A percentile compares a stretch with the other conserved stretches of the same genome.
Evolutionary conservation across 2,113 vertebrate species (phyloP).

Genomic region (Formicarius rufipectus): DNA sequence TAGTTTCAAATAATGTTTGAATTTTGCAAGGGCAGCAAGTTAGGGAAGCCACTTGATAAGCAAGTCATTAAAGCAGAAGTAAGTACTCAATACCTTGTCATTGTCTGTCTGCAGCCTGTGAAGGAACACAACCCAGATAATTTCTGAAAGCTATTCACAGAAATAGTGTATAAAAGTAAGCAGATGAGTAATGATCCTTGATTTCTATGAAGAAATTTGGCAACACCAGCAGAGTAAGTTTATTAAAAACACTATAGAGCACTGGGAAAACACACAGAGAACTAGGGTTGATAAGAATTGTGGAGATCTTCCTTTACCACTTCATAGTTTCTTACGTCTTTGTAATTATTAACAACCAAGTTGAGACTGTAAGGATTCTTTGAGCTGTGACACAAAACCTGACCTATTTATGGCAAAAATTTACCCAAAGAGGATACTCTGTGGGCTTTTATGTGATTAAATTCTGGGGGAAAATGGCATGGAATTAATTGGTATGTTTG

Average conservation of each 20-base stretch:
- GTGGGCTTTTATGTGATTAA: rapidly evolving
- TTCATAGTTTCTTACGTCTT: background rate
- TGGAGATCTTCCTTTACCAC: background rate
- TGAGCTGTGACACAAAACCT: background rate
- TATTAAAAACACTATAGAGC: background rate
- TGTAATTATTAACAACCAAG: background rate
- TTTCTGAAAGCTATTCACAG: background rate
- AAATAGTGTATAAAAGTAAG: background rate
- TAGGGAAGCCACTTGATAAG: background rate
- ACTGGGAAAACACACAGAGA: background rate
- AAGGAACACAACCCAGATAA: background rate
- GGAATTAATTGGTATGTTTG: background rate
- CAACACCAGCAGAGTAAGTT: background rate
- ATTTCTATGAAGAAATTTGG: background rate
- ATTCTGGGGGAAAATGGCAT: background rate
- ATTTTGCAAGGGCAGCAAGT: background rate
- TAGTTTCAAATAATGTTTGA: background rate
- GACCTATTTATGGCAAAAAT: background rate
- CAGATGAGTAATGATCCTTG: background rate
- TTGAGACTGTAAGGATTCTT: background rate
- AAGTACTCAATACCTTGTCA: background rate
- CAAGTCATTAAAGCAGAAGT: background rate
- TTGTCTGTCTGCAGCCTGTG: background rate
- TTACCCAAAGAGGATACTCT: background rate
- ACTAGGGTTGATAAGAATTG: background rate